Evolutionary conservation across 2,888 invertebrate species (phyloP).

Genomic region (Helleia helle): DNA sequence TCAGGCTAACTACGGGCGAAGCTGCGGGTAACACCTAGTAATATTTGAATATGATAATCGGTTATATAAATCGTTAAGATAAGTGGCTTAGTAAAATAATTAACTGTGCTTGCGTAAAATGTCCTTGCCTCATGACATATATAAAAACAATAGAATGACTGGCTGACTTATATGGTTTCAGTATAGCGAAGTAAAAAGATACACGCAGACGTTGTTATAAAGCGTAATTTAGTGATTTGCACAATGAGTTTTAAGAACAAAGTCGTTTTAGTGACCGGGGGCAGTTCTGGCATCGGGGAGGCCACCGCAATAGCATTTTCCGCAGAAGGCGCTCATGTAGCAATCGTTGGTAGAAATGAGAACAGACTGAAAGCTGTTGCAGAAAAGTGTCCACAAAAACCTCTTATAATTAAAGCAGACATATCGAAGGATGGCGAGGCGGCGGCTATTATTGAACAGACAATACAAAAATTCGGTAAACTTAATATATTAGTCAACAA

Average conservation of each 20-base stretch:
- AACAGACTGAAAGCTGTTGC: background rate
- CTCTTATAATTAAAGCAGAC: conserved; percentile 20
- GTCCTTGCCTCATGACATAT: too few species aligned
- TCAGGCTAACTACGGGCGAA: too few species aligned
- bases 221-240: too few species aligned
- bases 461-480: conserved; percentile 24
- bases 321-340: conserved; percentile 2
- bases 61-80: too few species aligned
- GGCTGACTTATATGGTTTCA: too few species aligned
- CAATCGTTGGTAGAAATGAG: conserved; percentile 7
- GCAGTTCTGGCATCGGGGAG: conserved; percentile 3
- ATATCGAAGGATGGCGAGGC: conserved; percentile 26
- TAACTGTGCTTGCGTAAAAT: too few species aligned
- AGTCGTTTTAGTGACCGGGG: conserved; percentile 5
- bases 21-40: too few species aligned
- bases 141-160: too few species aligned
- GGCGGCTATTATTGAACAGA: conserved; percentile 21
- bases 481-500: conserved; percentile 33
- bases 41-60: too few species aligned
- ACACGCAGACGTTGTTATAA: too few species aligned
- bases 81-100: too few species aligned
- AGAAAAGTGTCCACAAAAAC: background rate
- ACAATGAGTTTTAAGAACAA: conserved; percentile 6
- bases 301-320: background rate
- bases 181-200: too few species aligned